Evolutionary conservation across 92 coral and sea anemone genomes (phyloP).

Genomic region (Palythoa grandis): DNA sequence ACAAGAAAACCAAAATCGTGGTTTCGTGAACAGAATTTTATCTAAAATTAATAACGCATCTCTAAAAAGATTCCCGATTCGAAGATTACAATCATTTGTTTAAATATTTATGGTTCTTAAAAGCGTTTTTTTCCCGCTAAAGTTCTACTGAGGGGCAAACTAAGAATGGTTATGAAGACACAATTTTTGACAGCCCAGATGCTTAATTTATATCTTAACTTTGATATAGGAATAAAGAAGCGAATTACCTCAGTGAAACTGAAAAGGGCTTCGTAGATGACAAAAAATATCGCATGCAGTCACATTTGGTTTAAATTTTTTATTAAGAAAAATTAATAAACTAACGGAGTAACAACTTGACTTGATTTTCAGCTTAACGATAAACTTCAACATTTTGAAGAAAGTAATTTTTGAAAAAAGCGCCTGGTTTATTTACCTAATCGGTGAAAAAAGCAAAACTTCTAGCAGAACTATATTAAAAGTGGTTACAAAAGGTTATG

Average conservation of each 20-base stretch:
- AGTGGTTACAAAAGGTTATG: not conserved
- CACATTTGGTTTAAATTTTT: not conserved
- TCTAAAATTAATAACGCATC: not conserved
- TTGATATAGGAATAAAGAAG: not conserved
- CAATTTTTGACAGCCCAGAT: not conserved
- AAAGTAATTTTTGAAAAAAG: too few species aligned
- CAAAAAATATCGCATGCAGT: not conserved
- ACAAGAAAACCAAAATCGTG: not conserved
- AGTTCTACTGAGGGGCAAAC: not conserved
- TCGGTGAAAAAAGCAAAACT: not conserved
- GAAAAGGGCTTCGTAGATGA: not conserved
- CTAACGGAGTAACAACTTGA: not conserved
- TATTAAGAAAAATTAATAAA: not conserved
- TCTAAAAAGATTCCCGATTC: constrained; percentile 7
- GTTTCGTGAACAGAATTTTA: not conserved
- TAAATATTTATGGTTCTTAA: constrained; percentile 25
- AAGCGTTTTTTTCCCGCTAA: not conserved
- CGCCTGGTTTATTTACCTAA: not conserved
- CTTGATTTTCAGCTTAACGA: too few species aligned
- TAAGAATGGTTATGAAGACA: not conserved
- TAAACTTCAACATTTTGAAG: too few species aligned
- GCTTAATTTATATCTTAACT: not conserved
- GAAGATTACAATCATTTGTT: constrained; percentile 7
- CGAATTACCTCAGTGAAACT: not conserved
- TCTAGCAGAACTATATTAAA: not conserved